Percentiles rank a stretch among this genome's conserved stretches.
Evolutionary conservation across 2,113 vertebrate species (phyloP).

Genomic region (Cololabis saira): DNA sequence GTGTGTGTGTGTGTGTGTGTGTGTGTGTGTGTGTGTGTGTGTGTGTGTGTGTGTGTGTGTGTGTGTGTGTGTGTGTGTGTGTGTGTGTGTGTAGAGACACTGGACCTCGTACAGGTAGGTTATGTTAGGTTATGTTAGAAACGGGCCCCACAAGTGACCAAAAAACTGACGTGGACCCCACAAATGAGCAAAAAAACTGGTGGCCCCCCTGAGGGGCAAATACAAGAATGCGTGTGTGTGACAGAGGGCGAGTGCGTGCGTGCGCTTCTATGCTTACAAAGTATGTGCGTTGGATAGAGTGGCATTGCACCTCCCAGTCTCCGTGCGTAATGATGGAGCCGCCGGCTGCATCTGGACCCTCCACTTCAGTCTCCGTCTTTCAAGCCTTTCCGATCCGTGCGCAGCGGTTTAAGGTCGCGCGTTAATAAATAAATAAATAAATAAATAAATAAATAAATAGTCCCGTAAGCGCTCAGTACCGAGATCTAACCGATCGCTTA

Average conservation of each 20-base stretch:
- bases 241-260: too few species aligned
- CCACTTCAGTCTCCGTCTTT: not conserved
- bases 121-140: too few species aligned
- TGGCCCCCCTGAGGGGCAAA: too few species aligned
- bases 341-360: conserved; percentile 51
- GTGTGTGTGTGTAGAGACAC: too few species aligned
- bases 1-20: not conserved
- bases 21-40: not conserved
- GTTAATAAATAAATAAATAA: conserved; percentile 13
- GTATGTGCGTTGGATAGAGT: conserved; percentile 29
- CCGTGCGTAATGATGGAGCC: conserved; percentile 61
- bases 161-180: too few species aligned
- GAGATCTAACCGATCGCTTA: conserved; percentile 45
- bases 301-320: conserved; percentile 48
- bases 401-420: conserved; percentile 42
- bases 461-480: conserved; percentile 67
- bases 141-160: too few species aligned
- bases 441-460: conserved; percentile 24
- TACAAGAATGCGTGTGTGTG: too few species aligned
- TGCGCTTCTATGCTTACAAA: not conserved
- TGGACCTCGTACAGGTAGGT: too few species aligned
- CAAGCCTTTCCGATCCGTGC: conserved; percentile 23
- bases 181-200: too few species aligned
- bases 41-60: not conserved
- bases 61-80: not conserved